Evolutionary conservation across 2,888 invertebrate genomes (phyloP).

Genomic region (Hartigia nigra): DNA sequence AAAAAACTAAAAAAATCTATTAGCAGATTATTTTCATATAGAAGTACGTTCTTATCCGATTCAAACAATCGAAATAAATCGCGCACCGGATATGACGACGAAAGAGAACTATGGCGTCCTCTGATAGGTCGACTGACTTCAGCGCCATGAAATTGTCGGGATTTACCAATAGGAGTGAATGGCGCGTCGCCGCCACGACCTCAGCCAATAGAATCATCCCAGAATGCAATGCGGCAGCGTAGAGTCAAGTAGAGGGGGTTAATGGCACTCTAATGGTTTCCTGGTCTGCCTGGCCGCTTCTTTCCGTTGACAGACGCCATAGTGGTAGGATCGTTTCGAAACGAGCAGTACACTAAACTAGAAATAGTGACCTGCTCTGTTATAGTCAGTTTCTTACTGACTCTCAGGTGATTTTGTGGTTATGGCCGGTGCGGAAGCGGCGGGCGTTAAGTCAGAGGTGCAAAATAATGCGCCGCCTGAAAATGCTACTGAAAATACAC

Average conservation of each 20-base stretch:
- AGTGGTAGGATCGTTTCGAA: conserved; percentile 28
- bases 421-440: conserved; percentile 50
- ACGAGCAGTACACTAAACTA: conserved; percentile 17
- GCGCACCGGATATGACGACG: neutral
- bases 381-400: neutral
- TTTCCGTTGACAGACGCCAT: conserved; percentile 44
- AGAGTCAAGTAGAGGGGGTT: neutral
- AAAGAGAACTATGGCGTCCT: neutral
- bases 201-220: neutral
- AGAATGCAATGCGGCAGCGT: neutral
- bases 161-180: neutral
- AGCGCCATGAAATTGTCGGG: neutral
- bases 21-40: neutral
- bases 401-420: neutral
- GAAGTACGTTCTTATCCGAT: neutral
- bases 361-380: conserved; percentile 13
- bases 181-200: neutral
- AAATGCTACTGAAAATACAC: conserved; percentile 48
- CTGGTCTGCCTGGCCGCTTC: conserved; percentile 21
- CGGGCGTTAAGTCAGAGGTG: conserved; percentile 47
- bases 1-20: neutral
- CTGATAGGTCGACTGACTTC: neutral
- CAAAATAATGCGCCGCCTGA: conserved; percentile 43
- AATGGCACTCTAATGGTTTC: neutral
- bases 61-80: neutral